These are phyloP conservation scores for Lepisosteus oculatus DNA, from an alignment of 2,113 vertebrate genomes.

Conservation along the genomic window DNA sequence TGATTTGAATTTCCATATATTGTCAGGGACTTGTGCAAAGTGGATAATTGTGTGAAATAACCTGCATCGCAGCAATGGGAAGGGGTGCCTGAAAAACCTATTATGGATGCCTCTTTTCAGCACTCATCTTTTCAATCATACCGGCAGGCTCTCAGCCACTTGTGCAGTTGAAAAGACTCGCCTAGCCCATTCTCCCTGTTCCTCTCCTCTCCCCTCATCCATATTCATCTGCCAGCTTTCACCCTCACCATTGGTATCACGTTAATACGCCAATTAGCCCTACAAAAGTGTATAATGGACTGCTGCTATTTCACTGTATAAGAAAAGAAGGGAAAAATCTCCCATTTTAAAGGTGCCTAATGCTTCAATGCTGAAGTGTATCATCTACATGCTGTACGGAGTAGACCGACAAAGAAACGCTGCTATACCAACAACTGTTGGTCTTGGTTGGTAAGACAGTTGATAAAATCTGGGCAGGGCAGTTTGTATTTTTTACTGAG, in stretches of 20 bases:
- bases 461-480: too few species aligned
- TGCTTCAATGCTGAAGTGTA: too few species aligned
- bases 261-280: slow-evolving; percentile 77
- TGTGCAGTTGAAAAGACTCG: slow-evolving; percentile 72
- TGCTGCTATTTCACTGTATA: slow-evolving; percentile 58
- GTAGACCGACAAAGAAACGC: too few species aligned
- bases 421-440: too few species aligned
- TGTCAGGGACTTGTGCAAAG: slow-evolving; percentile 68
- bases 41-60: slow-evolving; percentile 74
- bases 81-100: slow-evolving; percentile 36
- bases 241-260: slow-evolving; percentile 64
- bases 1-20: slow-evolving; percentile 75
- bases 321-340: slow-evolving; percentile 40
- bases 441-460: too few species aligned
- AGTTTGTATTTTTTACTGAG: too few species aligned
- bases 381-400: too few species aligned
- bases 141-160: slow-evolving; percentile 68
- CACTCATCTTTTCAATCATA: slow-evolving; percentile 57
- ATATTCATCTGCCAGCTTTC: slow-evolving; percentile 59
- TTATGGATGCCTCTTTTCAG: slow-evolving; percentile 56
- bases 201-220: slow-evolving; percentile 53
- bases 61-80: neutral
- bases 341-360: too few species aligned
- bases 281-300: slow-evolving; percentile 73
- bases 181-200: slow-evolving; percentile 60